Evolutionary conservation across 2,888 invertebrate species (phyloP).

Genomic region (Aproaerema taeniolella): DNA sequence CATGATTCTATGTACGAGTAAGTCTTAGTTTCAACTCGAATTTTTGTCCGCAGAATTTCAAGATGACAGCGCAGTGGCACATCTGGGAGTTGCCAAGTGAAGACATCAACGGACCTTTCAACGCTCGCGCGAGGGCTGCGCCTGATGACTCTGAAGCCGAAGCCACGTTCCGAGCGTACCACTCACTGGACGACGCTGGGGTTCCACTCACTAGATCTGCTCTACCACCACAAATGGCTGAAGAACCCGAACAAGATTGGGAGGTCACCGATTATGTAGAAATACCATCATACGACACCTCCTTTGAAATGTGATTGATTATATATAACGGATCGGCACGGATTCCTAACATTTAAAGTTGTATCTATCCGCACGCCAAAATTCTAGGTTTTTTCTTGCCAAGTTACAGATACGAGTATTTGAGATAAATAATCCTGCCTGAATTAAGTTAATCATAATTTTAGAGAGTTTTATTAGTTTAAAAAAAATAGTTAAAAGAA

Average conservation of each 20-base stretch:
- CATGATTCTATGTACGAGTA: no score
- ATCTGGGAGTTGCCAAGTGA: slow-evolving; percentile 70
- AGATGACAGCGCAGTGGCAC: slow-evolving; percentile 75
- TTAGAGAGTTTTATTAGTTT: no score
- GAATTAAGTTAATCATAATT: no score
- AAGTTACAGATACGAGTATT: not conserved
- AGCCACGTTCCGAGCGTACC: slow-evolving; percentile 75
- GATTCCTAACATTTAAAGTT: no score
- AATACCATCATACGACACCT: slow-evolving; percentile 36
- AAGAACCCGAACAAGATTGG: slow-evolving; percentile 79
- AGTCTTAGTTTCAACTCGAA: no score
- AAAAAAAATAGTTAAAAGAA: no score
- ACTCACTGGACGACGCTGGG: slow-evolving; percentile 78
- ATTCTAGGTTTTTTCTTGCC: no score
- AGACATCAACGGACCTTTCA: slow-evolving; percentile 80
- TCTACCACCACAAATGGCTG: slow-evolving; percentile 64
- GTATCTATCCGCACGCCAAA: no score
- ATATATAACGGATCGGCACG: no score
- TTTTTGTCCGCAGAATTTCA: slow-evolving; percentile 79
- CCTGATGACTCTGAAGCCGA: slow-evolving; percentile 71
- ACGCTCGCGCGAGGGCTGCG: slow-evolving; percentile 70
- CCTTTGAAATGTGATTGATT: not conserved
- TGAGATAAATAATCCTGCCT: no score
- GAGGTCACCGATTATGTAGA: slow-evolving; percentile 83
- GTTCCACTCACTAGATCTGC: slow-evolving; percentile 78